A percentile compares a stretch with the other conserved stretches of the same genome.
These are phyloP conservation scores for Scrobipalpa costella DNA, from an alignment of 2,888 invertebrate genomes.

Conservation along the genomic window DNA sequence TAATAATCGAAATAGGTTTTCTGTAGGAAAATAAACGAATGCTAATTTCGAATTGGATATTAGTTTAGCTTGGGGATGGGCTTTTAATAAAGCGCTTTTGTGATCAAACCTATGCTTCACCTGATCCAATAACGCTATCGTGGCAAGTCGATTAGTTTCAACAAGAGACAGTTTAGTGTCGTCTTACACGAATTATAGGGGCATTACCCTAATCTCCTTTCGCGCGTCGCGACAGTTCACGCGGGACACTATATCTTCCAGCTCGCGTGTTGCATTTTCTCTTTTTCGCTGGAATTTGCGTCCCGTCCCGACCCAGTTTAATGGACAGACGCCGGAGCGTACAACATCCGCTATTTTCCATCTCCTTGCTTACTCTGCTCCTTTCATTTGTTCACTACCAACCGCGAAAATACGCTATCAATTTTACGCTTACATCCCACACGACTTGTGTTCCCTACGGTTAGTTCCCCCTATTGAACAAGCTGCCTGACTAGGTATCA, in stretches of 20 bases:
- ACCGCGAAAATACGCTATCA: slow-evolving; percentile 15
- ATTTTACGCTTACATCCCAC: slow-evolving; percentile 7
- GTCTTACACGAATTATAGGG: slow-evolving; percentile 19
- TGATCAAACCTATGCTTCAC: not conserved
- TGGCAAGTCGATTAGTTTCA: slow-evolving; percentile 20
- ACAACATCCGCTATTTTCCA: slow-evolving; percentile 63
- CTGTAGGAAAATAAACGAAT: slow-evolving; percentile 45
- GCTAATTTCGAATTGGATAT: not conserved
- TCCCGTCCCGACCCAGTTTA: slow-evolving; percentile 55
- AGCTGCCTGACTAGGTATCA: not conserved
- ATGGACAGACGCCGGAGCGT: slow-evolving; percentile 57
- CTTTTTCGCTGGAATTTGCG: slow-evolving; percentile 57
- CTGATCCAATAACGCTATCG: slow-evolving; percentile 13
- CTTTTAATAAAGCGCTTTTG: not conserved
- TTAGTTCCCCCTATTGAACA: not conserved
- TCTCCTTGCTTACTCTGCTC: slow-evolving; percentile 53
- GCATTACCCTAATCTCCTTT: slow-evolving; percentile 46
- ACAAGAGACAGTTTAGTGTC: slow-evolving; percentile 18
- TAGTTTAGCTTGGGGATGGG: not conserved
- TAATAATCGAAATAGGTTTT: slow-evolving; percentile 54
- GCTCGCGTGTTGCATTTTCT: slow-evolving; percentile 51
- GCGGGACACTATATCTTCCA: slow-evolving; percentile 48
- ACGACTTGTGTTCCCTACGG: slow-evolving; percentile 1
- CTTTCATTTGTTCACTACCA: slow-evolving; percentile 36
- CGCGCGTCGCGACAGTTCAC: slow-evolving; percentile 48